These are phyloP conservation scores for Campopleginae sp. DNA, from an alignment of 2,888 invertebrate genomes.

Conservation along the genomic window DNA sequence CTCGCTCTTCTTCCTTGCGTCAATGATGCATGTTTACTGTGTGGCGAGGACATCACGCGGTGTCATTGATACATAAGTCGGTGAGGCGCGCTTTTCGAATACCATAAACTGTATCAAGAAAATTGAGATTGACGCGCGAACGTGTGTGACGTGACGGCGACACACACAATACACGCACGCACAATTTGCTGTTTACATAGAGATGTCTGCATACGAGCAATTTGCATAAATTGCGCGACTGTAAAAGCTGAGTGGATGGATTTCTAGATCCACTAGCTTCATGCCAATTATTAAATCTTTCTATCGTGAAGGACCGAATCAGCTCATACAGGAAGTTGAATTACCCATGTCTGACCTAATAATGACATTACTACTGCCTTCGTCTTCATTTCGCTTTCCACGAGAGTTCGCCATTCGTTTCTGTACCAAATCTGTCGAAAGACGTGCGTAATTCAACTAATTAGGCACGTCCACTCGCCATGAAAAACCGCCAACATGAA, in stretches of 20 bases:
- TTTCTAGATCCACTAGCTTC: not conserved
- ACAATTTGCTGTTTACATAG: slow-evolving; percentile 35
- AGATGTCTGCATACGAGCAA: slow-evolving; percentile 48
- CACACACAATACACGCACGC: slow-evolving; percentile 37
- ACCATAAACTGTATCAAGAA: slow-evolving; percentile 25
- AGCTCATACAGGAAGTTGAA: not conserved
- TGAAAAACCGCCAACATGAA: not conserved
- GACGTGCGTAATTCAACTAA: slow-evolving; percentile 21
- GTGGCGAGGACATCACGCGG: slow-evolving; percentile 19
- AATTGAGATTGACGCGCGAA: slow-evolving; percentile 50
- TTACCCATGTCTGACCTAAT: slow-evolving; percentile 35
- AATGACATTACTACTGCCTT: slow-evolving; percentile 40
- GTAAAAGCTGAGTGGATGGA: slow-evolving; percentile 21
- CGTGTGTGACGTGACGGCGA: slow-evolving; percentile 36
- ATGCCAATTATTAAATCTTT: not conserved
- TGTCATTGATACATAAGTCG: slow-evolving; percentile 63
- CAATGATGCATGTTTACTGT: not conserved
- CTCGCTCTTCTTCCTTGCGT: slow-evolving; percentile 35
- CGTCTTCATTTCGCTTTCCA: not conserved
- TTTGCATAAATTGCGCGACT: slow-evolving; percentile 63
- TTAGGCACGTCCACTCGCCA: slow-evolving; percentile 5
- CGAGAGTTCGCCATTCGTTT: not conserved
- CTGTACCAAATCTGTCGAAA: not conserved
- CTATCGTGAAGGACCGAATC: not conserved
- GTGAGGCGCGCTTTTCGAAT: slow-evolving; percentile 50